Evolutionary conservation across 35 echinoderm and acorn worm genomes (phyloP).

Genomic region (Apostichopus californicus): DNA sequence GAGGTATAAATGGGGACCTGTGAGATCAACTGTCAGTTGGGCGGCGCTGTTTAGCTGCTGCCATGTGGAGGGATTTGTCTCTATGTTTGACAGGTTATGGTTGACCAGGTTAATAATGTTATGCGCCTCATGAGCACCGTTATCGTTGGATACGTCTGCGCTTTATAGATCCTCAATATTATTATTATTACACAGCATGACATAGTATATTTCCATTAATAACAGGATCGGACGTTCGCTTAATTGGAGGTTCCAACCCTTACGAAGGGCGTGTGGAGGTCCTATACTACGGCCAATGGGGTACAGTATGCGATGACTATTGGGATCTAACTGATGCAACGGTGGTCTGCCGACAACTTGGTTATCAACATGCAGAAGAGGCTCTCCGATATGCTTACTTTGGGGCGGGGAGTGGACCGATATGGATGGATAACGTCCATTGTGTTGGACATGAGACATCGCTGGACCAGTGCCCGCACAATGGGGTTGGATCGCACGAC

Average conservation of each 20-base stretch:
- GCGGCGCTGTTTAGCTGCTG: too few relatives aligned
- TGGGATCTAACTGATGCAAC: constrained; percentile 16
- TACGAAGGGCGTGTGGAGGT: not conserved
- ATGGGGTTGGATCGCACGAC: constrained; percentile 27
- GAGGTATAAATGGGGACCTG: too few relatives aligned
- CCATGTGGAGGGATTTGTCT: too few relatives aligned
- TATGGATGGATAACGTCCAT: constrained; percentile 56
- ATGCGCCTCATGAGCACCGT: too few relatives aligned
- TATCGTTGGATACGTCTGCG: too few relatives aligned
- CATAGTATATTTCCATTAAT: not conserved
- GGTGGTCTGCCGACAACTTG: constrained; percentile 65
- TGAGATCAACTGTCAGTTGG: too few relatives aligned
- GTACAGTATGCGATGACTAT: not conserved
- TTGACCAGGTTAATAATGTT: too few relatives aligned
- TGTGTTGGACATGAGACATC: constrained; percentile 53
- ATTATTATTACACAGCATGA: too few relatives aligned
- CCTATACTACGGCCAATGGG: not conserved
- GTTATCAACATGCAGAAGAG: not conserved
- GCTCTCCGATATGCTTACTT: constrained; percentile 25
- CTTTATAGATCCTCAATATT: too few relatives aligned
- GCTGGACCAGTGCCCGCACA: constrained; percentile 39
- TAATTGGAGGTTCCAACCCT: not conserved
- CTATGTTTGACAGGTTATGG: too few relatives aligned
- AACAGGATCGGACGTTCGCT: not conserved
- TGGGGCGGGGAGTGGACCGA: constrained; percentile 38